Base-by-base conservation (phyloP, 2,797 vertebrate species). In the Tokudaia muenninki region DNA sequence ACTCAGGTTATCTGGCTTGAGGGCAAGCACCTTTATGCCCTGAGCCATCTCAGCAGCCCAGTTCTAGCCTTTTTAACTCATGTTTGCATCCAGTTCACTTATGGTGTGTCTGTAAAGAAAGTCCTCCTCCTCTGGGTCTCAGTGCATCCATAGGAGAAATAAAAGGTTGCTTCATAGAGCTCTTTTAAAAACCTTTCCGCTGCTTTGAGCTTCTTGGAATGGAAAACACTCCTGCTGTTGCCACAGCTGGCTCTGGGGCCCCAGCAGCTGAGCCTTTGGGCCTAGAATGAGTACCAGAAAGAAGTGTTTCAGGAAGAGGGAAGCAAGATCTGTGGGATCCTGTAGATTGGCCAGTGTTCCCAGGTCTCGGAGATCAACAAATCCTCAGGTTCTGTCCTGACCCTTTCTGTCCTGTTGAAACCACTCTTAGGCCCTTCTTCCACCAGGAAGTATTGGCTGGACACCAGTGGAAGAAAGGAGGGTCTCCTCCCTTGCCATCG, bases 391-490 rank as follows among this genome's bases (percentile, higher is more conserved):
- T 24, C 50, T 0, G 2, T 13, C 21, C 8, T 24, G 0, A 2
- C 26, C 1, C 13, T 4, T 55, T 16, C 17, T 3, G 1, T 37
- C 50, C 12, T 2, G 4, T 29, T 0, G 0, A 1, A 1, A 6
- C 21, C 59, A 13, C 14, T 37, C 37, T 34, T 16, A 6, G 1
- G 31, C 8, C 7, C 29, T 37, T 4, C 1, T 9, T 5, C 6
- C 1, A 0, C 17, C 22, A 13, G 0, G 3, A 77, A 17, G 17
- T 29, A 50, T 11, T 26, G 4, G 52, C 41, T 61, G 2, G 8
- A 50, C 1, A 9, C 55, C 44, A 52, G 34, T 2, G 83, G 52
- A 41, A 47, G 74, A 13, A 55, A 37, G 17, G 22, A 92, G 70
- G 78, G 10, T 26, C 34, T 47, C 1, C 4, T 81, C 65, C 37